Evolutionary conservation across 2,888 invertebrate genomes (phyloP).

Genomic region (Microctonus brassicae): DNA sequence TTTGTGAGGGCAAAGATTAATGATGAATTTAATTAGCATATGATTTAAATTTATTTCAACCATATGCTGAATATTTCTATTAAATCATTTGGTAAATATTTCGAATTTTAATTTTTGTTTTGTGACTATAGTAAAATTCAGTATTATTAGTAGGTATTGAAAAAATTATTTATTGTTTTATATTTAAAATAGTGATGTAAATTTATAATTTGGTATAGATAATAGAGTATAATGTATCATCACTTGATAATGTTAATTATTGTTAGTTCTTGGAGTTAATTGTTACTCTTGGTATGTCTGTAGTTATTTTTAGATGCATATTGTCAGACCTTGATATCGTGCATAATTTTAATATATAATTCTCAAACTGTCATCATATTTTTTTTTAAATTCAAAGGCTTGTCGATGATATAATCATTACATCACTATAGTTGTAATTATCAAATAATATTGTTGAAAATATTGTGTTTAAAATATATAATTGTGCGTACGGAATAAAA

Average conservation of each 20-base stretch:
- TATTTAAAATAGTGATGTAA: background rate
- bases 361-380: conserved; percentile 2
- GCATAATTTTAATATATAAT: background rate
- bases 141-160: background rate
- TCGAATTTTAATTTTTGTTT: background rate
- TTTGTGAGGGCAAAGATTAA: background rate
- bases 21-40: background rate
- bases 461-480: too few species aligned
- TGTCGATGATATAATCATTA: conserved; percentile 28
- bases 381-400: background rate
- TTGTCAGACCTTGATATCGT: conserved; percentile 11
- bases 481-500: too few species aligned
- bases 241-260: background rate
- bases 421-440: background rate
- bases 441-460: background rate
- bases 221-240: background rate
- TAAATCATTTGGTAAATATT: background rate
- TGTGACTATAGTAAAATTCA: background rate
- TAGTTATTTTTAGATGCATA: background rate
- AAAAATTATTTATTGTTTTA: background rate
- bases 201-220: background rate
- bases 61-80: background rate
- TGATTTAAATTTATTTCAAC: background rate
- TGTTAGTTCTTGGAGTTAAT: background rate
- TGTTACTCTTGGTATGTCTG: background rate